These are phyloP conservation scores for Ectropis grisescens DNA, from an alignment of 1,140 invertebrate species.

Conservation along the genomic window DNA sequence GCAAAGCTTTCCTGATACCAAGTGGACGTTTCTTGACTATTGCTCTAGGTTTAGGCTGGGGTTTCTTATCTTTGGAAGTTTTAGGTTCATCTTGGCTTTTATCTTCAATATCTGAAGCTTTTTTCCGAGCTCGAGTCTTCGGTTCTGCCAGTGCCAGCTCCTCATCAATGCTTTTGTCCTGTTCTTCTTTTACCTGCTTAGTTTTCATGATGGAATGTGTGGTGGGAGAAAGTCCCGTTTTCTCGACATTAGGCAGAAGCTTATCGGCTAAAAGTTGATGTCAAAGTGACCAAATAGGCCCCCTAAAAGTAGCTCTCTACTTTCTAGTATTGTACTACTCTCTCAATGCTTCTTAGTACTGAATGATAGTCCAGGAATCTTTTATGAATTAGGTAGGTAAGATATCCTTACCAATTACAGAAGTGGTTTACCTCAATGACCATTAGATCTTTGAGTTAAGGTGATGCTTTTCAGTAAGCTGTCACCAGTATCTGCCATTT, in stretches of 20 bases:
- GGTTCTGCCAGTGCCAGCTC: slow-evolving; percentile 52
- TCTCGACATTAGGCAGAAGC: slow-evolving; percentile 57
- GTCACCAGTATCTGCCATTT: slow-evolving; percentile 25
- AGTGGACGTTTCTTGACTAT: slow-evolving; percentile 53
- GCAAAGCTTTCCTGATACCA: slow-evolving; percentile 53
- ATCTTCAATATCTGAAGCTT: slow-evolving; percentile 47
- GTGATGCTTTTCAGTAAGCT: slow-evolving; percentile 26
- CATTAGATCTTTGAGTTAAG: slow-evolving; percentile 19
- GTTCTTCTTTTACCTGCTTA: slow-evolving; percentile 59
- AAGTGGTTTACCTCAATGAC: slow-evolving; percentile 11
- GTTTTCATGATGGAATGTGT: slow-evolving; percentile 68
- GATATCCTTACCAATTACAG: too few species aligned
- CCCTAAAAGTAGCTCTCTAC: too few species aligned
- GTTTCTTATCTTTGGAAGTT: slow-evolving; percentile 53
- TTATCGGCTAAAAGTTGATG: slow-evolving; percentile 27
- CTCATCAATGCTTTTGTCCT: slow-evolving; percentile 56
- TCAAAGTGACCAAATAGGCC: slow-evolving; percentile 13
- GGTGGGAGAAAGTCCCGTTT: slow-evolving; percentile 43
- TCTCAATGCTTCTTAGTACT: too few species aligned
- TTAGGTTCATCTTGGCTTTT: slow-evolving; percentile 56
- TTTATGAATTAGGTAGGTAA: too few species aligned
- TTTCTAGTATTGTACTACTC: too few species aligned
- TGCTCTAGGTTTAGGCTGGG: slow-evolving; percentile 41
- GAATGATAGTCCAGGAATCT: too few species aligned
- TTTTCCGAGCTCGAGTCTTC: slow-evolving; percentile 57